phyloP scores from a whole-genome alignment of 1,140 invertebrate genomes.

The Sycophaga agraensis region DNA sequence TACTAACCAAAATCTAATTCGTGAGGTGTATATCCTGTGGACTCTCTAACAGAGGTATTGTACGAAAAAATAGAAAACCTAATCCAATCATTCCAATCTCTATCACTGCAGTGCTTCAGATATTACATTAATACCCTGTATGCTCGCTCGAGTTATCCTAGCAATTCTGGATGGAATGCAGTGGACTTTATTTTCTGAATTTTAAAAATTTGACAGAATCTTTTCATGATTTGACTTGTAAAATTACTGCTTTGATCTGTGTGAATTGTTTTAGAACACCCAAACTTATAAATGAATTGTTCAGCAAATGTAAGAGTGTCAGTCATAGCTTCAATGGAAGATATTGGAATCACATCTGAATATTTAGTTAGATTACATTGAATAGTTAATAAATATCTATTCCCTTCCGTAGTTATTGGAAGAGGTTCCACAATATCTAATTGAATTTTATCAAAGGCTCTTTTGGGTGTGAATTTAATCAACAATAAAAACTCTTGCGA shows the following conservation, averaged over 20 bases:
- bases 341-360: slow-evolving; percentile 32
- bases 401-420: slow-evolving; percentile 29
- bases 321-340: slow-evolving; percentile 31
- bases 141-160: slow-evolving; percentile 23
- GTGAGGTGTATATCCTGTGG: too few species aligned
- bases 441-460: slow-evolving; percentile 30
- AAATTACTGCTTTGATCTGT: slow-evolving; percentile 41
- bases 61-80: slow-evolving; percentile 32
- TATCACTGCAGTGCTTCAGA: slow-evolving; percentile 11
- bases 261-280: slow-evolving; percentile 39
- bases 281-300: slow-evolving; percentile 37
- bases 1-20: too few species aligned
- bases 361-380: slow-evolving; percentile 46
- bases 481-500: too few species aligned
- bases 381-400: slow-evolving; percentile 41
- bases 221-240: slow-evolving; percentile 33
- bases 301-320: slow-evolving; percentile 35
- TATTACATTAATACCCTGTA: slow-evolving; percentile 23
- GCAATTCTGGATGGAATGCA: slow-evolving; percentile 25
- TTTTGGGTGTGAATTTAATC: slow-evolving; percentile 32
- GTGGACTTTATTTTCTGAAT: slow-evolving; percentile 26
- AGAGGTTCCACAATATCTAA: slow-evolving; percentile 37
- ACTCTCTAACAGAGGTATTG: too few species aligned
- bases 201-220: slow-evolving; percentile 33
- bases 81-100: slow-evolving; percentile 46